Conservation (phyloP, 2,888 invertebrate genomes). For the Mythimna loreyi region DNA sequence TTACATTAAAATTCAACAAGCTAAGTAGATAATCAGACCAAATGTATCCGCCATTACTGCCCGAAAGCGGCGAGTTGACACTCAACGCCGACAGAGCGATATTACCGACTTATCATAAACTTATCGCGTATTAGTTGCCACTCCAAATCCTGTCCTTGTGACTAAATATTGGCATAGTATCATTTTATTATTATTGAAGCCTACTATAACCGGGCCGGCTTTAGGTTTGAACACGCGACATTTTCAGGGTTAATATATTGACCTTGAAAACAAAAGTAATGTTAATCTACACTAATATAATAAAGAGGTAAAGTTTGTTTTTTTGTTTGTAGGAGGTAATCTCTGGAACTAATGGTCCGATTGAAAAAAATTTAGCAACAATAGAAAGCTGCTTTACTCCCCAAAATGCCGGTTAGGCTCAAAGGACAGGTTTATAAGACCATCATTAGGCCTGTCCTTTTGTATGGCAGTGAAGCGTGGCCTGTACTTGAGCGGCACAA, state of each 20-base stretch:
- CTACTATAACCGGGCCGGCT: not conserved
- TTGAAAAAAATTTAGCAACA: no score
- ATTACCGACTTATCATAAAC: slow-evolving; percentile 37
- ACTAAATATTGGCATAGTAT: slow-evolving; percentile 23
- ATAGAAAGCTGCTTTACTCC: no score
- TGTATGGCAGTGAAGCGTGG: no score
- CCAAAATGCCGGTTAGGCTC: no score
- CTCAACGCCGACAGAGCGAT: slow-evolving; percentile 24
- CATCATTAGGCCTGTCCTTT: no score
- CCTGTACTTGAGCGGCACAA: no score
- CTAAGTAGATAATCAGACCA: slow-evolving; percentile 38
- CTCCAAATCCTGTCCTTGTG: slow-evolving; percentile 35
- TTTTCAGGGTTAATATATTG: not conserved
- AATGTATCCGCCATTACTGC: slow-evolving; percentile 23
- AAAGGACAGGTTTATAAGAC: no score
- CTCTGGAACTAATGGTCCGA: no score
- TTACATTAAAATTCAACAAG: slow-evolving; percentile 7
- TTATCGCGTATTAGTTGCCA: slow-evolving; percentile 31
- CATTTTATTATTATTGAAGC: slow-evolving; percentile 7
- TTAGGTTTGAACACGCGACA: not conserved
- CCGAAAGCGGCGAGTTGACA: slow-evolving; percentile 32
- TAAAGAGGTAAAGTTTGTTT: no score
- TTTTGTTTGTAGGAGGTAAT: no score
- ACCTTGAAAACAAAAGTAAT: no score
- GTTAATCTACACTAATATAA: no score